Evolutionary conservation across 1,140 invertebrate genomes (phyloP).

Genomic region (Apis florea): DNA sequence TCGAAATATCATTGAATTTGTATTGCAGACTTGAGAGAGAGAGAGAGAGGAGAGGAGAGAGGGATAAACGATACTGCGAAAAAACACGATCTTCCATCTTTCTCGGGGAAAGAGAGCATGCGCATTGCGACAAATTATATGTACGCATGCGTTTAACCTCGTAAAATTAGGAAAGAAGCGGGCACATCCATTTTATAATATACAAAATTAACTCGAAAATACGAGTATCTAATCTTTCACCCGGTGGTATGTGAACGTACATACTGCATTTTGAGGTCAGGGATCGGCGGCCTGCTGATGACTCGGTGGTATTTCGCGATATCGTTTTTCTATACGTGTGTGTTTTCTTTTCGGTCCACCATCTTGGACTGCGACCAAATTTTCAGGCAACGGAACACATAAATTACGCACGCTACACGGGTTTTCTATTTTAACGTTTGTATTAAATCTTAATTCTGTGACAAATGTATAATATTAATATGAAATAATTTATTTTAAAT

Average conservation of each 20-base stretch:
- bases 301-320: conserved; percentile 23
- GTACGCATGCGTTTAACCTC: not conserved
- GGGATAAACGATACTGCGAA: not conserved
- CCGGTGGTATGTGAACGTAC: conserved; percentile 22
- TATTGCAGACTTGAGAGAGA: too few relatives aligned
- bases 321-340: not conserved
- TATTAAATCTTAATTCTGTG: too few relatives aligned
- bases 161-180: conserved; percentile 27
- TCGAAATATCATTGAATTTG: not conserved
- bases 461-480: too few relatives aligned
- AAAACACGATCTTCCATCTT: not conserved
- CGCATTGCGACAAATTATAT: conserved; percentile 11
- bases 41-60: too few relatives aligned
- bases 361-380: conserved; percentile 30
- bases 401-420: not conserved
- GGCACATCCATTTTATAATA: conserved; percentile 18
- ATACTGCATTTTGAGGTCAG: conserved; percentile 40
- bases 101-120: not conserved
- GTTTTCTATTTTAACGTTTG: not conserved
- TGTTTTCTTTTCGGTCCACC: not conserved
- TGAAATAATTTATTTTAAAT: too few relatives aligned
- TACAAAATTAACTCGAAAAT: conserved; percentile 29
- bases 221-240: conserved; percentile 29
- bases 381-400: not conserved
- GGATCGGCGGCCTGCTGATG: conserved; percentile 36